Conservation (phyloP, 2,888 invertebrate species). For the Pyrocoelia pectoralis region DNA sequence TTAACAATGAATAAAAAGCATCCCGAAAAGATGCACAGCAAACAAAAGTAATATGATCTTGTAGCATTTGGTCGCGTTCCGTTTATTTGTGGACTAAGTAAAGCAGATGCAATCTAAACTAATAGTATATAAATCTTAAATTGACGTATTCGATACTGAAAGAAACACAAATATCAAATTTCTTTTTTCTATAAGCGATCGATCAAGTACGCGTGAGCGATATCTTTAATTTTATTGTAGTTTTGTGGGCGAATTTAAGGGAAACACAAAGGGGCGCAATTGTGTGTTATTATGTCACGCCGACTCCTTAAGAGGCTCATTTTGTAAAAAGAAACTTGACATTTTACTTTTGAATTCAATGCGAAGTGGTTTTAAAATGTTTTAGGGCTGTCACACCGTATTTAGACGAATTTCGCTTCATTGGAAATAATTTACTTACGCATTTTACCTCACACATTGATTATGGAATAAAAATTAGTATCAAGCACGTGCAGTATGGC, state of each 20-base stretch:
- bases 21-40: constrained; percentile 21
- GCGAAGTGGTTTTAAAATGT: constrained; percentile 15
- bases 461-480: constrained; percentile 18
- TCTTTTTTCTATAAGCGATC: constrained; percentile 31
- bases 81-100: constrained; percentile 19
- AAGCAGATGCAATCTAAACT: constrained; percentile 33
- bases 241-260: constrained; percentile 23
- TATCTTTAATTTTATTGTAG: constrained; percentile 36
- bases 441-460: constrained; percentile 11
- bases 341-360: constrained; percentile 12
- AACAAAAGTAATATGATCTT: constrained; percentile 35
- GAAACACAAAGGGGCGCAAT: constrained; percentile 23
- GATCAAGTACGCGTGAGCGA: constrained; percentile 33
- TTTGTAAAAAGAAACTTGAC: constrained; percentile 24
- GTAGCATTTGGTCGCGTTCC: constrained; percentile 29
- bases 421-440: constrained; percentile 11
- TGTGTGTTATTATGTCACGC: constrained; percentile 37
- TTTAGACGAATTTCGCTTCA: constrained; percentile 12
- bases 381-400: constrained; percentile 2
- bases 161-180: constrained; percentile 27
- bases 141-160: constrained; percentile 29
- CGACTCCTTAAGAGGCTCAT: constrained; percentile 33
- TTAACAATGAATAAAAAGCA: constrained; percentile 16
- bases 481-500: constrained; percentile 27
- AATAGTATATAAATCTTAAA: constrained; percentile 30